Evolutionary conservation across 2,797 vertebrate species (phyloP).

Genomic region (Myotis daubentonii): DNA sequence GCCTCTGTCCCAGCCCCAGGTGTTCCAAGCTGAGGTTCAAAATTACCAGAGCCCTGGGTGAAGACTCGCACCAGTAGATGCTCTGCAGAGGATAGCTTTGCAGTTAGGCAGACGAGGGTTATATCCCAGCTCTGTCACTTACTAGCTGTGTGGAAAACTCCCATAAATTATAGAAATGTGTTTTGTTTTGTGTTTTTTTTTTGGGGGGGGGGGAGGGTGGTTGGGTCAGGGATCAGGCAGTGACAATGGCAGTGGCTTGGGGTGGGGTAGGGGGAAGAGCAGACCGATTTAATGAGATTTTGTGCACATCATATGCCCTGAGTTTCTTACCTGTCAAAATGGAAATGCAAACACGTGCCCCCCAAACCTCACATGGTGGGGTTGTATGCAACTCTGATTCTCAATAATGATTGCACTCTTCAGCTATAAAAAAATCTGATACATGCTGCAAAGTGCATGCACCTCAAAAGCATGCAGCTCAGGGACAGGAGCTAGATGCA

Average conservation of each 20-base stretch:
- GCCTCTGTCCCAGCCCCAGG: neutral
- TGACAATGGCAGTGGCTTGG: neutral
- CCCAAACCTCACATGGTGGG: neutral
- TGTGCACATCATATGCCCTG: neutral
- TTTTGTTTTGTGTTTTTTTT: neutral
- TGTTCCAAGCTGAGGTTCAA: neutral
- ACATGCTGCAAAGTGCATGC: neutral
- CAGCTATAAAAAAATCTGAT: neutral
- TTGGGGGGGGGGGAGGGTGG: fast-evolving
- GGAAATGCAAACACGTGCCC: neutral
- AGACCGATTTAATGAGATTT: neutral
- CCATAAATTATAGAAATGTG: neutral
- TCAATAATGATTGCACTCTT: fast-evolving
- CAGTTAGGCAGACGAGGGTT: neutral
- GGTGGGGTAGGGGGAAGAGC: neutral
- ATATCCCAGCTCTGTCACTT: neutral
- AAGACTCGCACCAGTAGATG: neutral
- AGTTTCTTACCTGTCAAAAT: neutral
- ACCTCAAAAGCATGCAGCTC: neutral
- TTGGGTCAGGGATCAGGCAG: neutral
- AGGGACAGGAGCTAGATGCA: neutral
- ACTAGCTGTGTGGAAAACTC: neutral
- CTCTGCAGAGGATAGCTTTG: fast-evolving
- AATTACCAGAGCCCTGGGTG: neutral
- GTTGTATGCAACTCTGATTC: fast-evolving